Evolutionary conservation across 2,888 invertebrate species (phyloP).

Genomic region (Thyatira batis): DNA sequence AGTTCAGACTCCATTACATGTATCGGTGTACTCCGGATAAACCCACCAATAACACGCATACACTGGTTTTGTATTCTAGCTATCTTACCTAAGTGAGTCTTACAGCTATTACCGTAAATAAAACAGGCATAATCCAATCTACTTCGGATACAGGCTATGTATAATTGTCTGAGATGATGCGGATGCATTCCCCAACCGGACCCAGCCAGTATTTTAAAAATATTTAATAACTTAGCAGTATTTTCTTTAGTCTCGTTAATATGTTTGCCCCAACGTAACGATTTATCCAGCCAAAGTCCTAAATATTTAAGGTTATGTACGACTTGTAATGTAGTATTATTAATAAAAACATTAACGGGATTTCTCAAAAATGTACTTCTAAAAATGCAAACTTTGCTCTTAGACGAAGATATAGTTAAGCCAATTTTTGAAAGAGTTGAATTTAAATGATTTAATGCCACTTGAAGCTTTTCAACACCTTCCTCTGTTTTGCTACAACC

Average conservation of each 20-base stretch:
- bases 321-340: slow-evolving; percentile 8
- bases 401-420: slow-evolving; percentile 17
- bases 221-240: slow-evolving; percentile 12
- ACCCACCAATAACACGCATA: slow-evolving; percentile 23
- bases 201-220: slow-evolving; percentile 21
- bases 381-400: slow-evolving; percentile 26
- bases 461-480: background rate
- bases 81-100: slow-evolving; percentile 18
- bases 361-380: slow-evolving; percentile 10
- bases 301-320: slow-evolving; percentile 21
- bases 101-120: slow-evolving; percentile 16
- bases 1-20: slow-evolving; percentile 24
- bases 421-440: slow-evolving; percentile 14
- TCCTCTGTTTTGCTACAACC: slow-evolving; percentile 10
- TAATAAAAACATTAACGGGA: slow-evolving; percentile 9
- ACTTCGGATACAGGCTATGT: slow-evolving; percentile 29
- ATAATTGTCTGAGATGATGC: slow-evolving; percentile 23
- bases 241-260: slow-evolving; percentile 17
- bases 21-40: slow-evolving; percentile 20
- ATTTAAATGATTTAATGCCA: slow-evolving; percentile 12
- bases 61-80: slow-evolving; percentile 25
- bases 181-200: slow-evolving; percentile 29
- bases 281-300: slow-evolving; percentile 21
- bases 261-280: slow-evolving; percentile 22
- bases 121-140: slow-evolving; percentile 26